Base-by-base conservation (phyloP, 2,888 invertebrate genomes). In the Disparrhopalites patrizii region DNA sequence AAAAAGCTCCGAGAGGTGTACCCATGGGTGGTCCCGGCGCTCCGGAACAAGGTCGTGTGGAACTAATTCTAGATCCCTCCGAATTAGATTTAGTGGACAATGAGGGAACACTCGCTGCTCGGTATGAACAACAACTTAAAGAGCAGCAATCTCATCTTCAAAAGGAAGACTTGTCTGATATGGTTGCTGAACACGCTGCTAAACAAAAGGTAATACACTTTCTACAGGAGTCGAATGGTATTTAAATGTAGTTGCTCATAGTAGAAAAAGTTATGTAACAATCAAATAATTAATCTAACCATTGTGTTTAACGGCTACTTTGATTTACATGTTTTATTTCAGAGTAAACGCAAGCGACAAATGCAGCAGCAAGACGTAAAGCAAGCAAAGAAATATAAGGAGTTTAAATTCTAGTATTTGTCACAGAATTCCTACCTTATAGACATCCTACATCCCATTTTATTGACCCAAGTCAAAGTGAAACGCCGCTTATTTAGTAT, bases 111-210 rank as follows among this genome's bases (percentile, higher is more conserved):
- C 94, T 99, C 89, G 93, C 93, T 43, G 91, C 89, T 65, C 84
- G 96, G 62, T 98, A 98, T 80, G 98, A 99, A 78, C 92, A 97
- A 76, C 95, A 96, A 72, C 86, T 98, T 83, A 84, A 94, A 15
- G 96, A 97, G 79, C 90, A 93, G 77, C 90, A 94, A 77, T 91
- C 90, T 60, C 88, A 90, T 77, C 82, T 91, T 62, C 88, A 90
- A 77, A 89, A 91, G 73, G 98, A 98, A 81, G 98, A 99, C 83
- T 84, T 98, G 50, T 94, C 94, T 27, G 98, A 99, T 79, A 97
- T 99, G 96, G 85, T 98, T 77, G 97, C 96, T 3, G 98, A 98
- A 80, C 98, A 99, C 79, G 93, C 95, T 47, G 95, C 96, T 18
- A 86, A 95, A 74, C 96, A 97, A 79, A 96, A 94, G 86, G 91